Percentiles rank a stretch among this genome's conserved stretches.
These are phyloP conservation scores for Myotis planiceps DNA, from an alignment of 2,797 vertebrate species.

Conservation along the genomic window DNA sequence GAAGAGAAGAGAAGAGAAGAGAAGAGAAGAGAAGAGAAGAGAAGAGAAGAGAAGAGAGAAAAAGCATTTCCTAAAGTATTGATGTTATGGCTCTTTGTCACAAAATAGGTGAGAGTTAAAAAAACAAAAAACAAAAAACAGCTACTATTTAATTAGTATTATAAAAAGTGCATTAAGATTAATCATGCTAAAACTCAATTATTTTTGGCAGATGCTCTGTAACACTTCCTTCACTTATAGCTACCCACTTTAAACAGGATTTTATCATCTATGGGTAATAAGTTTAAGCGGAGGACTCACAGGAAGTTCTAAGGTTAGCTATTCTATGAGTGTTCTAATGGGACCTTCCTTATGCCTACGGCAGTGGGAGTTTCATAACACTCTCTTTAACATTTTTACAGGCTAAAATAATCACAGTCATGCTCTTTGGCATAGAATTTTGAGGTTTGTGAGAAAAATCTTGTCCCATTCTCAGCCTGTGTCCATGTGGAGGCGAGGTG, in stretches of 20 bases:
- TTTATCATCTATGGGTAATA: neutral
- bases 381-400: slow-evolving; percentile 66
- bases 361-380: slow-evolving; percentile 34
- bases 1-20: neutral
- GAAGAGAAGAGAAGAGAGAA: neutral
- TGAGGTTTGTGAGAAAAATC: slow-evolving; percentile 75
- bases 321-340: neutral
- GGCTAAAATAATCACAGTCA: slow-evolving; percentile 78
- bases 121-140: slow-evolving; percentile 28
- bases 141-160: neutral
- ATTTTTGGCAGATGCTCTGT: neutral
- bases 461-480: slow-evolving; percentile 74
- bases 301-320: neutral
- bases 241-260: neutral
- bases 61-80: neutral
- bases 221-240: neutral
- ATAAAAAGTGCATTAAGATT: slow-evolving; percentile 3
- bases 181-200: neutral
- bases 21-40: neutral
- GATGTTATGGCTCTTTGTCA: neutral
- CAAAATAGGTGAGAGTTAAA: neutral
- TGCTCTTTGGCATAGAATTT: slow-evolving; percentile 77
- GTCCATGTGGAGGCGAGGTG: slow-evolving; percentile 79
- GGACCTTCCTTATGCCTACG: neutral
- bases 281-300: neutral